A percentile compares a stretch with the other conserved stretches of the same genome.
phyloP scores from a whole-genome alignment of 2,797 vertebrate genomes.

The Cyprinodon diabolis region DNA sequence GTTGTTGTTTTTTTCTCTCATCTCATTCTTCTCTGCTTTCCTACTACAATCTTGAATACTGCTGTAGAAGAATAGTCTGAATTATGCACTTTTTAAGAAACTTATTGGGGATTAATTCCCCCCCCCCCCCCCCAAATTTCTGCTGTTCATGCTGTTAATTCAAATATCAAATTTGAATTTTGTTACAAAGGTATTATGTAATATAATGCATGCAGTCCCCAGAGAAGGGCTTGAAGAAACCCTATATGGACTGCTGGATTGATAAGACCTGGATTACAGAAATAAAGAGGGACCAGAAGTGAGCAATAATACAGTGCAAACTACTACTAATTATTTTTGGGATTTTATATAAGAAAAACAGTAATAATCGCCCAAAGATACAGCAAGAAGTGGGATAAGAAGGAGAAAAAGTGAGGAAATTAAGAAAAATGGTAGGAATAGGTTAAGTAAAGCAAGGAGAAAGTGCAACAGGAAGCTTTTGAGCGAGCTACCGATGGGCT shows the following conservation, averaged over 20 bases:
- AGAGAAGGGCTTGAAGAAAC: conserved; percentile 49
- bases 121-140: too few species aligned
- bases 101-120: not conserved
- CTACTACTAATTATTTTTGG: not conserved
- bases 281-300: conserved; percentile 16
- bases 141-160: conserved; percentile 11
- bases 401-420: conserved; percentile 7
- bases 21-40: conserved; percentile 14
- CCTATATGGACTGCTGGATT: conserved; percentile 39
- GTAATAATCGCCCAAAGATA: not conserved
- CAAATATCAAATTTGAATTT: conserved; percentile 9
- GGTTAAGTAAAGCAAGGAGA: conserved; percentile 40
- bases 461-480: conserved; percentile 79
- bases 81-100: conserved; percentile 5
- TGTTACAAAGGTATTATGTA: conserved; percentile 58
- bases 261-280: conserved; percentile 28
- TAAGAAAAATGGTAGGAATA: conserved; percentile 33
- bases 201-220: conserved; percentile 45
- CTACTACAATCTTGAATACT: not conserved
- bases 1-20: not conserved
- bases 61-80: not conserved
- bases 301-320: conserved; percentile 11
- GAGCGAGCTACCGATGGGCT: conserved; percentile 73
- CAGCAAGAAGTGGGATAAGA: conserved; percentile 11
- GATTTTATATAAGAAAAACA: not conserved